These are phyloP conservation scores for Lepidotrigona ventralis DNA, from an alignment of 1,140 invertebrate species.

Conservation along the genomic window DNA sequence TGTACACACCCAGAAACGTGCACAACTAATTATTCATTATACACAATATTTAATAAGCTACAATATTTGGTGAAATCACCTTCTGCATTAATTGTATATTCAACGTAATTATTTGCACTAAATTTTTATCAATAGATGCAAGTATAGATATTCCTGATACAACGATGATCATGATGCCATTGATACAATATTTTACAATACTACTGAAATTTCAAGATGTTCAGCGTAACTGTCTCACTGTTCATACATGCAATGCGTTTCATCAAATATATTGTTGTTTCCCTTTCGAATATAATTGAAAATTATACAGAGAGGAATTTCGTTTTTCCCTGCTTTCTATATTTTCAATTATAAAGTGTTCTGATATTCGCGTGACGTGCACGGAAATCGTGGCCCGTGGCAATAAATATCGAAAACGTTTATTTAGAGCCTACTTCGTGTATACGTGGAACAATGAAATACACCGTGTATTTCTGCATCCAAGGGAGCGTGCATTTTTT, in stretches of 20 bases:
- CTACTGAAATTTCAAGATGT: no score
- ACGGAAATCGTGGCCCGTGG: not conserved
- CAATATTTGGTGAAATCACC: no score
- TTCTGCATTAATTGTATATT: no score
- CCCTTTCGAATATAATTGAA: not conserved
- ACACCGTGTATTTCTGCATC: not conserved
- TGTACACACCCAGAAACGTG: no score
- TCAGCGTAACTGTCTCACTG: no score
- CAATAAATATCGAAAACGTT: not conserved
- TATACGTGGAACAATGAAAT: conserved; percentile 6
- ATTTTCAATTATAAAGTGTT: not conserved
- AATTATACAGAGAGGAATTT: not conserved
- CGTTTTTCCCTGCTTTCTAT: not conserved
- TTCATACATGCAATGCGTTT: not conserved
- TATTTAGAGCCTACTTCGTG: conserved; percentile 7
- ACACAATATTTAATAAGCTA: no score
- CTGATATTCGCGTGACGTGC: not conserved
- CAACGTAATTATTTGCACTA: no score
- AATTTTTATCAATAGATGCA: no score
- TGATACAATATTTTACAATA: no score
- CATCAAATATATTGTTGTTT: not conserved
- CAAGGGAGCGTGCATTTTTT: not conserved
- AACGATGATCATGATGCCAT: no score
- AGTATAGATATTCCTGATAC: no score
- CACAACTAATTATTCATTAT: no score